Evolutionary conservation across 2,888 invertebrate genomes (phyloP).

Genomic region (Lasioglossum oenotherae): DNA sequence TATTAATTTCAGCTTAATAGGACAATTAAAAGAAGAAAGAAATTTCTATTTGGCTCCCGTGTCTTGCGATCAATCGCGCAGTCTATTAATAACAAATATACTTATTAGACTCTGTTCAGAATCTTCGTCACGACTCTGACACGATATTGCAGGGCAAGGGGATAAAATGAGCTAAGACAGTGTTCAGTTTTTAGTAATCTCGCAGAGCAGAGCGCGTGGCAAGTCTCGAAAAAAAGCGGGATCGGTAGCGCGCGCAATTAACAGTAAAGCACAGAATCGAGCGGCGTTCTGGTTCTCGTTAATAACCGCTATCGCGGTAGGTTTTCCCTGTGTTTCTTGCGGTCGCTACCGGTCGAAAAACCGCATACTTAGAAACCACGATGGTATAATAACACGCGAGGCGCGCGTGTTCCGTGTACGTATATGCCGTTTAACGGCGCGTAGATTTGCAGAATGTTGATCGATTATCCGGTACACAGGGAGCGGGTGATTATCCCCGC

Average conservation of each 20-base stretch:
- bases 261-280: not conserved
- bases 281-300: slow-evolving; percentile 24
- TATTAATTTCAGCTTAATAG: too few species aligned
- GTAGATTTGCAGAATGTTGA: slow-evolving; percentile 57
- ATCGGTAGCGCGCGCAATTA: not conserved
- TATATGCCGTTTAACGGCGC: slow-evolving; percentile 26
- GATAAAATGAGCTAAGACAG: not conserved
- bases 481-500: slow-evolving; percentile 55
- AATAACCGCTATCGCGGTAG: slow-evolving; percentile 20
- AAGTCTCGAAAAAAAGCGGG: not conserved
- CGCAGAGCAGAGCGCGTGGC: not conserved
- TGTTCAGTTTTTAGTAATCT: not conserved
- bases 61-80: too few species aligned
- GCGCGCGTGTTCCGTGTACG: slow-evolving; percentile 12
- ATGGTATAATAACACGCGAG: slow-evolving; percentile 45
- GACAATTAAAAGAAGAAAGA: too few species aligned
- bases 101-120: too few species aligned
- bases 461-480: slow-evolving; percentile 56
- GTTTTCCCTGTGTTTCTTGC: slow-evolving; percentile 36
- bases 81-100: too few species aligned
- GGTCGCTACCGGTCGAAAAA: slow-evolving; percentile 20
- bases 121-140: too few species aligned
- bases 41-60: too few species aligned
- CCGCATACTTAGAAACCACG: not conserved
- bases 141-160: too few species aligned